Conservation (phyloP, 2,797 vertebrate species). For the Leptatherina wallacei region DNA sequence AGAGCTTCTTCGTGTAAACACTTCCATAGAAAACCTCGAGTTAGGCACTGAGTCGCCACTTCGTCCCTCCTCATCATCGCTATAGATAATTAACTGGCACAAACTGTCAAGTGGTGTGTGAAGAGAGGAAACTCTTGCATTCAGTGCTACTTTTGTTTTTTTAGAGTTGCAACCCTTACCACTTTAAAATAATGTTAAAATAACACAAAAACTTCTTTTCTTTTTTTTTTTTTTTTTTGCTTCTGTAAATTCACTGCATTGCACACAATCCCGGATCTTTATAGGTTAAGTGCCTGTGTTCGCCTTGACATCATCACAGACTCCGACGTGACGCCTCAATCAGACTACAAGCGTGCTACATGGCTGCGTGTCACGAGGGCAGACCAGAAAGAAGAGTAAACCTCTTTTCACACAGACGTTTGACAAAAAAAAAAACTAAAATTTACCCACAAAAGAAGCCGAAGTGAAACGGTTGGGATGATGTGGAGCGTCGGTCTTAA, state of each 20-base stretch:
- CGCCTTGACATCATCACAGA: conserved; percentile 5
- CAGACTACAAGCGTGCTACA: conserved; percentile 59
- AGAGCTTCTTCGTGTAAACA: conserved; percentile 80
- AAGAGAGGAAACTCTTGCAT: conserved; percentile 66
- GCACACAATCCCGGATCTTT: conserved; percentile 70
- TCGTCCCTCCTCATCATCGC: conserved; percentile 43
- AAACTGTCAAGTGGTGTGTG: conserved; percentile 51
- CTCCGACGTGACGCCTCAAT: conserved; percentile 18
- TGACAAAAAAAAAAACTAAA: conserved; percentile 13
- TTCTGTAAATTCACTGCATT: conserved; percentile 55
- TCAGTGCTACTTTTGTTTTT: conserved; percentile 17
- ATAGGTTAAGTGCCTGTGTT: conserved; percentile 61
- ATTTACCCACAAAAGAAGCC: conserved; percentile 17
- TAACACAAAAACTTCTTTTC: background rate
- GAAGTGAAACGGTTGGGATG: conserved; percentile 15
- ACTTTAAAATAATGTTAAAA: conserved; percentile 27
- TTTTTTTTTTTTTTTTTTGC: background rate
- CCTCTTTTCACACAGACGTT: conserved; percentile 65
- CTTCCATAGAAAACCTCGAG: conserved; percentile 70
- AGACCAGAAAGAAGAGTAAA: conserved; percentile 47
- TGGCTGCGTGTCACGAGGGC: conserved; percentile 41
- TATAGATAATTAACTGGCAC: conserved; percentile 58
- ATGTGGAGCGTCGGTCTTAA: conserved; percentile 81
- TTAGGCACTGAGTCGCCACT: conserved; percentile 71
- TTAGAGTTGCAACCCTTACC: background rate